Conservation (phyloP, 2,113 vertebrate species). For the Eptesicus fuscus region DNA sequence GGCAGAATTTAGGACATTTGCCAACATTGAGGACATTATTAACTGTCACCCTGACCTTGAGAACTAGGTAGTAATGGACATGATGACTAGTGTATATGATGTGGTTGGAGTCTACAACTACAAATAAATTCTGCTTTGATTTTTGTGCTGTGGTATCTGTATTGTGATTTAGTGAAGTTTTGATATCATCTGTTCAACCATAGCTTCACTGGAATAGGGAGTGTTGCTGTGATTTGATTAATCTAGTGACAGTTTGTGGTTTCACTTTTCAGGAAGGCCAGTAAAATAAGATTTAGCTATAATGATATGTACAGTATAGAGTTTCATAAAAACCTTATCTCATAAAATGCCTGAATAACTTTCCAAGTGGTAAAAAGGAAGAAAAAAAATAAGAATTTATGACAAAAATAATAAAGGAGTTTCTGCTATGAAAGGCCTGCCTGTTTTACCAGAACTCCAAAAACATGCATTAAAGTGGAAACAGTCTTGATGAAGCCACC, state of each 20-base stretch:
- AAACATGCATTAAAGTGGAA: not conserved
- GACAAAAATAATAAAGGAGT: constrained; percentile 56
- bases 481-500: not conserved
- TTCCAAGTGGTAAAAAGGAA: constrained; percentile 43
- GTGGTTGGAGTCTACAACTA: not conserved
- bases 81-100: not conserved
- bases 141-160: not conserved
- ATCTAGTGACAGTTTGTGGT: constrained; percentile 47
- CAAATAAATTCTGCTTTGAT: not conserved
- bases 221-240: constrained; percentile 58
- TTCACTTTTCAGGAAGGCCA: constrained; percentile 44
- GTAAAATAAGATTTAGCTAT: constrained; percentile 75
- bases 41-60: not conserved
- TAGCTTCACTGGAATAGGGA: not conserved
- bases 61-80: not conserved
- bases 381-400: constrained; percentile 57
- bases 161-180: constrained; percentile 49
- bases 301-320: constrained; percentile 62
- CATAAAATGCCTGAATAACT: constrained; percentile 69
- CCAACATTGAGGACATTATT: not conserved
- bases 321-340: constrained; percentile 69
- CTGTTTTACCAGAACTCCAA: not conserved
- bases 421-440: not conserved
- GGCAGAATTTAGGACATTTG: not conserved
- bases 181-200: constrained; percentile 13